Percentiles rank a stretch among this genome's conserved stretches.
These are phyloP conservation scores for Caenorhabditis remanei DNA, from an alignment of 1,140 invertebrate species.

Conservation along the genomic window DNA sequence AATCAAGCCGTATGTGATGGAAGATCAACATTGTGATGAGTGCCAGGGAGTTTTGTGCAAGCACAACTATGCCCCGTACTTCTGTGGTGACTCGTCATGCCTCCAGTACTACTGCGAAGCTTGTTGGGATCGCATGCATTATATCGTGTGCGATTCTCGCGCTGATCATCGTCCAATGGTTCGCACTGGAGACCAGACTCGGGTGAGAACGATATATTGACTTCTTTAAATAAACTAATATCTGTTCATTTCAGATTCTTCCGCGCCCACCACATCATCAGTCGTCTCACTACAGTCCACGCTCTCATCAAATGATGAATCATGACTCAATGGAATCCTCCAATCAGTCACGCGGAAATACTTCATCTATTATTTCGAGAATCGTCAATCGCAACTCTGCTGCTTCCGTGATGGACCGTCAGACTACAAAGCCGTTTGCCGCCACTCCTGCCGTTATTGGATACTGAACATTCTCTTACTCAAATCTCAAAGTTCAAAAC, in stretches of 20 bases:
- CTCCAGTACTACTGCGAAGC: conserved; percentile 96
- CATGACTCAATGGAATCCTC: not conserved
- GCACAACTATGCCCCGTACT: conserved; percentile 98
- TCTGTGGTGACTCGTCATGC: conserved; percentile 82
- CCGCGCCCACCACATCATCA: not conserved
- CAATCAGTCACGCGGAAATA: not conserved
- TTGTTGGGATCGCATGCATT: conserved; percentile 97
- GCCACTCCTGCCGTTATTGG: not conserved
- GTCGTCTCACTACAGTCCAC: not conserved
- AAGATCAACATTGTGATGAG: conserved; percentile 99
- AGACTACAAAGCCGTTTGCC: not conserved
- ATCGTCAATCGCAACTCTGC: not conserved
- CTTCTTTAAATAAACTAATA: not conserved
- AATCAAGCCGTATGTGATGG: conserved; percentile 98
- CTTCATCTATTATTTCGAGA: not conserved
- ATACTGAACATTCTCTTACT: not conserved
- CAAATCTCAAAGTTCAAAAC: not conserved
- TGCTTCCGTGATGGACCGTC: not conserved
- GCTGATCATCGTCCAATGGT: conserved; percentile 60
- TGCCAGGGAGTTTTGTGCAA: conserved; percentile 96
- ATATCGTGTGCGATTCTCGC: not conserved
- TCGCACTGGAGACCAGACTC: conserved; percentile 63
- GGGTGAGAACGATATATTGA: not conserved
- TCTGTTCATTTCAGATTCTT: not conserved
- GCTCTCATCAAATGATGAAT: not conserved